Conservation (phyloP, 2,888 invertebrate species). For the Ornithoptera alexandrae region DNA sequence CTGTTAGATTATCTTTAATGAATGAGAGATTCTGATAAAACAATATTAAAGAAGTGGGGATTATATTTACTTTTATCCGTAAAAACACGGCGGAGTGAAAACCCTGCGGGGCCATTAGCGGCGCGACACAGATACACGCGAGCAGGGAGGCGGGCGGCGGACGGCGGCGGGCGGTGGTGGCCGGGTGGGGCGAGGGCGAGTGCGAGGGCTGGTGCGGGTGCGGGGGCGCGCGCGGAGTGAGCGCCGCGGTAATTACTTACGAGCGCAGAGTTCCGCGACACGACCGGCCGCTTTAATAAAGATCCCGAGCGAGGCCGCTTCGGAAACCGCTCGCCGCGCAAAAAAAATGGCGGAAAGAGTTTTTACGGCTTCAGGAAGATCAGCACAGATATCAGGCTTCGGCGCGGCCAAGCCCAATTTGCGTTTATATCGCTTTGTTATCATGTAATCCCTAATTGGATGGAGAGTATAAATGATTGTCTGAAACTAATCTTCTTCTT, state of each 20-base stretch:
- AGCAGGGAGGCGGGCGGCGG: constrained; percentile 55
- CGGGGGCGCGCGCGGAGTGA: constrained; percentile 30
- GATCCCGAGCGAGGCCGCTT: constrained; percentile 22
- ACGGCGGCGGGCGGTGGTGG: constrained; percentile 38
- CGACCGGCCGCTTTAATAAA: constrained; percentile 18
- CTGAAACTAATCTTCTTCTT: too few relatives aligned
- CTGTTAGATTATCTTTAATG: too few relatives aligned
- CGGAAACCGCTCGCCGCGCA: constrained; percentile 16
- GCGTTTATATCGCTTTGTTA: neutral
- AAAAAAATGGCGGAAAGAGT: constrained; percentile 19
- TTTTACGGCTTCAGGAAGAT: constrained; percentile 25
- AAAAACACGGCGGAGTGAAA: neutral
- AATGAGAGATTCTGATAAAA: too few relatives aligned
- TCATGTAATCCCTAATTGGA: too few relatives aligned
- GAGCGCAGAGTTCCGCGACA: constrained; percentile 24
- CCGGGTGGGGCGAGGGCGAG: too few relatives aligned
- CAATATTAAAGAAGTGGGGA: too few relatives aligned
- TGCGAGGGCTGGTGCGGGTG: too few relatives aligned
- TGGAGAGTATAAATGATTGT: too few relatives aligned
- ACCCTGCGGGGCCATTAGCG: constrained; percentile 25
- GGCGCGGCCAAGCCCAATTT: constrained; percentile 1
- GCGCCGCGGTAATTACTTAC: constrained; percentile 39
- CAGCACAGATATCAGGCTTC: constrained; percentile 6
- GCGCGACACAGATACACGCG: constrained; percentile 49
- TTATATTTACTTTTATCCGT: too few relatives aligned